A percentile compares a stretch with the other conserved stretches of the same genome.
Evolutionary conservation across 37 sponge, comb jelly and placozoan species (phyloP).

Genomic region (Dysidea cf. avara): DNA sequence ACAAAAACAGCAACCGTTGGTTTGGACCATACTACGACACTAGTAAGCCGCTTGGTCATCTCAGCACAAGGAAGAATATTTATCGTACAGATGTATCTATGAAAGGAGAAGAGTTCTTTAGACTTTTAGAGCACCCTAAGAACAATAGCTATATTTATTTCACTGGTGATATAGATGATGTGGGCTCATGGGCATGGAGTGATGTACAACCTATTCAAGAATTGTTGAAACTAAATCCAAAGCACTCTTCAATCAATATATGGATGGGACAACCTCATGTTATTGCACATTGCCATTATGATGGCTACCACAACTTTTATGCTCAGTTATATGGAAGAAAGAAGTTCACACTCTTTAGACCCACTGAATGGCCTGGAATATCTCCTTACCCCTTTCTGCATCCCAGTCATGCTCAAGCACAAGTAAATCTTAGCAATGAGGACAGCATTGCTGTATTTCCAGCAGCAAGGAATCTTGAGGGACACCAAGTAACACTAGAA

Average conservation of each 20-base stretch:
- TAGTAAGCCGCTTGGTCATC: slow-evolving; percentile 55
- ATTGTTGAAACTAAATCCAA: slow-evolving; percentile 70
- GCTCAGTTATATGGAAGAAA: slow-evolving; percentile 85
- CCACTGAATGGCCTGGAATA: slow-evolving; percentile 71
- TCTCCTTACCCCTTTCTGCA: slow-evolving; percentile 91
- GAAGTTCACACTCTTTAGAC: slow-evolving; percentile 68
- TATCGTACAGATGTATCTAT: slow-evolving; percentile 54
- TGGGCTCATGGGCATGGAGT: slow-evolving; percentile 77
- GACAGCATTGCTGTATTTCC: slow-evolving; percentile 30
- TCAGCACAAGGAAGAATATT: slow-evolving; percentile 31
- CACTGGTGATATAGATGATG: slow-evolving; percentile 74
- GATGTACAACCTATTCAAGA: slow-evolving; percentile 77
- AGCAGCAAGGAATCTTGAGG: slow-evolving; percentile 27
- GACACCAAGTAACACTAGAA: slow-evolving; percentile 50
- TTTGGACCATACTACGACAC: slow-evolving; percentile 92
- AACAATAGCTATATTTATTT: slow-evolving; percentile 61
- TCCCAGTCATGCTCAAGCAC: slow-evolving; percentile 88
- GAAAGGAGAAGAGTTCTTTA: slow-evolving; percentile 54
- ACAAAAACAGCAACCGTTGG: slow-evolving; percentile 84
- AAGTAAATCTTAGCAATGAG: slow-evolving; percentile 73
- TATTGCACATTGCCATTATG: slow-evolving; percentile 91
- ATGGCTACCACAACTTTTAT: slow-evolving; percentile 95
- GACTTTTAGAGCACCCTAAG: slow-evolving; percentile 26
- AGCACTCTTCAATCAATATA: slow-evolving; percentile 68
- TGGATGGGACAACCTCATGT: slow-evolving; percentile 93